Base-by-base conservation (phyloP, 2,113 vertebrate species). In the Gorsachius goisagi region DNA sequence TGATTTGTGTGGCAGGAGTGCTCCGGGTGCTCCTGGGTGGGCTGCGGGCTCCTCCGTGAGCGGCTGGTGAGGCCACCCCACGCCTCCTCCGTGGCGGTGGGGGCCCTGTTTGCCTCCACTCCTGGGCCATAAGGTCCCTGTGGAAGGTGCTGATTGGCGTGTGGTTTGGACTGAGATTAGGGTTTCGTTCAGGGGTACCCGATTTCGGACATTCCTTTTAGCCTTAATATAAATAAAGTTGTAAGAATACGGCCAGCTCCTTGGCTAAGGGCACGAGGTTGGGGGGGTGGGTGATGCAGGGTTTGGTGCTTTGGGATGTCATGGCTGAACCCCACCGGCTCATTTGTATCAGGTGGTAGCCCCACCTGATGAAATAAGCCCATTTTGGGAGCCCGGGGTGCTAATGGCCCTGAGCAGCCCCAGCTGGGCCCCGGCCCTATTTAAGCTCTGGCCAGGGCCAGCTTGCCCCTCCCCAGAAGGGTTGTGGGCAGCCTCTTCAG, bases 401-500 rank as follows among this genome's bases (percentile, higher is more conserved):
- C 5, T 16, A 6, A 9, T 5, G 11, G 3, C 69, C 30, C 5
- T 30, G 24, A n/a, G 1, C 13, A 10, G 41, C 39, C 39, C 15
- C 45, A 30, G 20, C 60, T 75, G 53, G 9, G 12, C 30, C 2
- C 3, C 2, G 14, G 33, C 7, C 6, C 14, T 30, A 27, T 60
- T 37, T 85, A 67, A 74, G 23, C 20, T 69, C n/a, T 12, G 30
- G 37, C 10, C 8, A 20, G 37, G 7, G 4, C 5, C 0, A 1
- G n/a, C 9, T 0, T 0, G 0, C 0, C 2, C 2, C 0, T 9
- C 41, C 1, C 1, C 0, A 9, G 23, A 2, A 28, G 18, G 12
- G 18, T 9, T 59, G 6, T 2, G 3, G 12, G 12, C 2, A 16
- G 24, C 1, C 0, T 9, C 9, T 41, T 2, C 0, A 1, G 2